Evolutionary conservation across 2,797 vertebrate genomes (phyloP).

Genomic region (Bucorvus abyssinicus): DNA sequence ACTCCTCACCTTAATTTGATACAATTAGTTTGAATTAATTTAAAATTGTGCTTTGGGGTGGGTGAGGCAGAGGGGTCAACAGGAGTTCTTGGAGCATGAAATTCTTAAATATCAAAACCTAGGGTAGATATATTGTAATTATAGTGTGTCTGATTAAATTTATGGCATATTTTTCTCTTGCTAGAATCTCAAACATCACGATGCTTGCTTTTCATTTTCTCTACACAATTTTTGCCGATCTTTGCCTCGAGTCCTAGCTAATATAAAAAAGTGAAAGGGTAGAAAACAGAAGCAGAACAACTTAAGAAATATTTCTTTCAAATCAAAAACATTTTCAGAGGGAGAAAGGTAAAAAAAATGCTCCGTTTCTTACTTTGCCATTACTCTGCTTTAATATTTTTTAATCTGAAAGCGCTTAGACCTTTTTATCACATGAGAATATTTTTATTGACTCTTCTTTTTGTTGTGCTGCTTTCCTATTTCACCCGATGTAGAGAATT

Average conservation of each 20-base stretch:
- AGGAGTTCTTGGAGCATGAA: neutral
- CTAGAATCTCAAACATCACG: neutral
- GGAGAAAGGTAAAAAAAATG: neutral
- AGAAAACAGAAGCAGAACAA: neutral
- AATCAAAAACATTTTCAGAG: neutral
- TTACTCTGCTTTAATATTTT: neutral
- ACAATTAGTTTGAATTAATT: neutral
- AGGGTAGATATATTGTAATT: neutral
- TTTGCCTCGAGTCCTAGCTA: neutral
- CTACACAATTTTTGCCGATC: neutral
- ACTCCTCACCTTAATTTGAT: neutral
- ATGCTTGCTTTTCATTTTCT: neutral
- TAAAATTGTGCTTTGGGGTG: neutral
- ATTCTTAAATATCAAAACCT: neutral
- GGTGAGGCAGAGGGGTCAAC: neutral
- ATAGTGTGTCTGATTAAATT: neutral
- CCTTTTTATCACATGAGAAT: neutral
- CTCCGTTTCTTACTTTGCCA: neutral
- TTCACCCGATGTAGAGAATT: neutral
- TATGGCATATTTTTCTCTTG: neutral
- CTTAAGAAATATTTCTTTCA: neutral
- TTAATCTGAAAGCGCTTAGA: neutral
- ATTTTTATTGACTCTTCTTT: neutral
- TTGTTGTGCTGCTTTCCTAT: neutral
- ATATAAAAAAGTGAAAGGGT: neutral